Evolutionary conservation across 2,113 vertebrate genomes (phyloP).

Genomic region (Rutilus rutilus): DNA sequence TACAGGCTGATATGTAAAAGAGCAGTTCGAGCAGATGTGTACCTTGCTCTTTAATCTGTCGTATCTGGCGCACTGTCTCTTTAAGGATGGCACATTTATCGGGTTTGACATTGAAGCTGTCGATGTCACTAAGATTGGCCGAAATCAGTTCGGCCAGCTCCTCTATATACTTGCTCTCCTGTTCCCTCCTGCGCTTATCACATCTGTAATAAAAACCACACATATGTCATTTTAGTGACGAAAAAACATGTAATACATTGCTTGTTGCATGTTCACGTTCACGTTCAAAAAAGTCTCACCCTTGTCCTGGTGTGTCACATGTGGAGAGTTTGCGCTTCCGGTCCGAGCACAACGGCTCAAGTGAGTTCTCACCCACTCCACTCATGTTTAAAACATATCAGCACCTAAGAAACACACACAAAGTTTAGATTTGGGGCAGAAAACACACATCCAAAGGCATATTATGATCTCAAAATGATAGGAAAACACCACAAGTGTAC

Average conservation of each 20-base stretch:
- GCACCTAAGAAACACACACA: constrained; percentile 78
- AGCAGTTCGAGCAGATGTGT: constrained; percentile 51
- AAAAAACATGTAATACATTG: background rate
- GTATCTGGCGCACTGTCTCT: constrained; percentile 97
- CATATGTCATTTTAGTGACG: background rate
- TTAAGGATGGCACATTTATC: constrained; percentile 99
- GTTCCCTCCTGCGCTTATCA: constrained; percentile 95
- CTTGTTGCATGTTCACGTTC: too few species aligned
- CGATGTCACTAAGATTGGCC: constrained; percentile 97
- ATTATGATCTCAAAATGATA: background rate
- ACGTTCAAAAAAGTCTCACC: constrained; percentile 71
- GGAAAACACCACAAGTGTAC: background rate
- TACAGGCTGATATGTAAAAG: constrained; percentile 19
- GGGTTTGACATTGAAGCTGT: constrained; percentile 98
- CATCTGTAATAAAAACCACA: constrained; percentile 74
- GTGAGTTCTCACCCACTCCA: constrained; percentile 88
- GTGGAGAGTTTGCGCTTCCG: constrained; percentile 93
- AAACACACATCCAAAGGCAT: background rate
- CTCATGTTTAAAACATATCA: constrained; percentile 92
- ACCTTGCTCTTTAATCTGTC: constrained; percentile 99
- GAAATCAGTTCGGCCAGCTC: constrained; percentile 98
- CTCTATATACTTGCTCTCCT: constrained; percentile 99
- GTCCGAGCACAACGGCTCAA: constrained; percentile 87
- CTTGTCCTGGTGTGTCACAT: constrained; percentile 87
- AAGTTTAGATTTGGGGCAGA: background rate